Percentiles rank a stretch among this genome's conserved stretches.
Evolutionary conservation across 2,888 invertebrate species (phyloP).

Genomic region (Petrophora chlorosata): DNA sequence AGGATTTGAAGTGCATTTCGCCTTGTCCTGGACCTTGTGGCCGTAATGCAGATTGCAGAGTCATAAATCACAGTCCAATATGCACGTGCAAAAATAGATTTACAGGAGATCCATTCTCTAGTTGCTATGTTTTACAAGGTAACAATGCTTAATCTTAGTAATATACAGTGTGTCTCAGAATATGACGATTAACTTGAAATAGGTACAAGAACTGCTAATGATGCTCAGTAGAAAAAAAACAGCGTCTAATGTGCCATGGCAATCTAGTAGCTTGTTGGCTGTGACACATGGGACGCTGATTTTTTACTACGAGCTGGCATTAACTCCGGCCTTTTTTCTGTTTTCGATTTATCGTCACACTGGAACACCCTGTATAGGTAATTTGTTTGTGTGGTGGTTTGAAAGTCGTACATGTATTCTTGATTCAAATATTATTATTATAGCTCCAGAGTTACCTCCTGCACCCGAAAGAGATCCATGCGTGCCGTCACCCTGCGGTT

Average conservation of each 20-base stretch:
- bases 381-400: too few species aligned
- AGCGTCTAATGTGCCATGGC: too few species aligned
- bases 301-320: too few species aligned
- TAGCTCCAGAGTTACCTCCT: slow-evolving; percentile 59
- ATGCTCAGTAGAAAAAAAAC: too few species aligned
- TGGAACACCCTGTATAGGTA: too few species aligned
- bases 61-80: slow-evolving; percentile 88
- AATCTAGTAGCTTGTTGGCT: too few species aligned
- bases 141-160: slow-evolving; percentile 25
- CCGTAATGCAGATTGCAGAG: slow-evolving; percentile 87
- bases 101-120: slow-evolving; percentile 87
- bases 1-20: slow-evolving; percentile 87
- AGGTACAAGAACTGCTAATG: too few species aligned
- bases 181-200: too few species aligned
- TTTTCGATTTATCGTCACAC: too few species aligned
- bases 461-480: slow-evolving; percentile 83
- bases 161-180: neutral
- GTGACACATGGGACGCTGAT: too few species aligned
- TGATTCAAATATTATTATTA: neutral
- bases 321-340: too few species aligned
- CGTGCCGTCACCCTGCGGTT: slow-evolving; percentile 87
- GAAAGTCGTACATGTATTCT: too few species aligned
- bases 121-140: slow-evolving; percentile 83
- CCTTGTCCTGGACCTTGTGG: slow-evolving; percentile 90
- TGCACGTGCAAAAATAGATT: slow-evolving; percentile 85